Conservation (phyloP, 2,113 vertebrate species). For the Lanius ludovicianus region DNA sequence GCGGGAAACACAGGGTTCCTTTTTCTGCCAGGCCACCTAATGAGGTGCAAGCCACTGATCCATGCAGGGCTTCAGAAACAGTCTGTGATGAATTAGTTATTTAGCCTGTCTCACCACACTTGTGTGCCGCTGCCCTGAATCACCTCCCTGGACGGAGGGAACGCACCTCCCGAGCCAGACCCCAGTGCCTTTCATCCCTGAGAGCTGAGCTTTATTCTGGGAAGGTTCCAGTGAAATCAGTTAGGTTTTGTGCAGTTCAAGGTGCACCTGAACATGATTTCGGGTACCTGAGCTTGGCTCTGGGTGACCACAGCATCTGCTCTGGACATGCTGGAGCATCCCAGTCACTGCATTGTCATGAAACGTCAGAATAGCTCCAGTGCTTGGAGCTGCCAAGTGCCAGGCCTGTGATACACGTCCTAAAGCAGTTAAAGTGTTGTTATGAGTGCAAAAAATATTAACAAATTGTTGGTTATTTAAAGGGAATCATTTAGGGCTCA, state of each 20-base stretch:
- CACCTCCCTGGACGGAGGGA: fast-evolving
- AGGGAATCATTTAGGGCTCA: conserved; percentile 1
- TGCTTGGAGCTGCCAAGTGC: neutral
- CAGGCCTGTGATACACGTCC: neutral
- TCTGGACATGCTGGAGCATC: neutral
- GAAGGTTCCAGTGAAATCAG: neutral
- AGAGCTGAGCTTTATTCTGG: neutral
- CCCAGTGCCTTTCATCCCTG: neutral
- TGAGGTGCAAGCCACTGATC: neutral
- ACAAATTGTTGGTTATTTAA: conserved; percentile 56
- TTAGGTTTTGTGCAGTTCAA: neutral
- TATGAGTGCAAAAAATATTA: conserved; percentile 37
- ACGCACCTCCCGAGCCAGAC: neutral
- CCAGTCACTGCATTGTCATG: neutral
- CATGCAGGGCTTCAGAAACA: neutral
- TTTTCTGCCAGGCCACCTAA: neutral
- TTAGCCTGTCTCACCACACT: neutral
- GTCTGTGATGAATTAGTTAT: neutral
- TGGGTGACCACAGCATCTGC: neutral
- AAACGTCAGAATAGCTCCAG: neutral
- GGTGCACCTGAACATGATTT: fast-evolving
- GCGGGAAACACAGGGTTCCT: neutral
- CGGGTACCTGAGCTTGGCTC: neutral
- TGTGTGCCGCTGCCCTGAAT: neutral
- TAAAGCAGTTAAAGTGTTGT: neutral